phyloP scores from a whole-genome alignment of 2,113 vertebrate genomes.

The Isichthys henryi region DNA sequence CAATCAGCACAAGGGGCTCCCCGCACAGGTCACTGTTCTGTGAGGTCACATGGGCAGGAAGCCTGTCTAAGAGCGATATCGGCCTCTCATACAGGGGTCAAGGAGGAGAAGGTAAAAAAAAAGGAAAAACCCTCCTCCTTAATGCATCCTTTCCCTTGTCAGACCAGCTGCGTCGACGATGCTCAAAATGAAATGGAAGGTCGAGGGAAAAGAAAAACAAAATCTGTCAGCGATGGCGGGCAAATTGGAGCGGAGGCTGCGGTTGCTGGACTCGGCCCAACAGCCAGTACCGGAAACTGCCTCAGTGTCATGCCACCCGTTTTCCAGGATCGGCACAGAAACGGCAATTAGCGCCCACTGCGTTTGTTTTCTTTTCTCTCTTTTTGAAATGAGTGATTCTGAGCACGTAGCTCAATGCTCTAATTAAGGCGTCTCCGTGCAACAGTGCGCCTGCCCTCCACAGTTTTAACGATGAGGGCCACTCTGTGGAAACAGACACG shows the following conservation, averaged over 20 bases:
- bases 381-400: slow-evolving; percentile 27
- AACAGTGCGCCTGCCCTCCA: slow-evolving; percentile 9
- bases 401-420: slow-evolving; percentile 25
- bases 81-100: neutral
- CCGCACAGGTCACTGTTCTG: too few relatives aligned
- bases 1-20: neutral
- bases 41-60: neutral
- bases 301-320: slow-evolving; percentile 9
- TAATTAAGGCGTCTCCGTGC: slow-evolving; percentile 27
- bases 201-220: neutral
- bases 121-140: neutral
- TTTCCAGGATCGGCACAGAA: slow-evolving; percentile 19
- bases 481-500: slow-evolving; percentile 14
- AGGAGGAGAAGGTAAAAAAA: neutral
- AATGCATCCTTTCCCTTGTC: neutral
- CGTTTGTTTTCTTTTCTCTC: slow-evolving; percentile 20
- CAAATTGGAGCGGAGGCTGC: neutral
- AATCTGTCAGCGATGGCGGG: neutral
- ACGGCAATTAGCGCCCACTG: slow-evolving; percentile 29
- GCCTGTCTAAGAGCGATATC: neutral
- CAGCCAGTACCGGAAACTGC: slow-evolving; percentile 8
- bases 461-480: slow-evolving; percentile 29
- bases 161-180: neutral
- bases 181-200: neutral
- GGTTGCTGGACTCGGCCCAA: neutral